A percentile compares a stretch with the other conserved stretches of the same genome.
Conservation (phyloP, 2,888 invertebrate genomes). For the Mycogona germanica region DNA sequence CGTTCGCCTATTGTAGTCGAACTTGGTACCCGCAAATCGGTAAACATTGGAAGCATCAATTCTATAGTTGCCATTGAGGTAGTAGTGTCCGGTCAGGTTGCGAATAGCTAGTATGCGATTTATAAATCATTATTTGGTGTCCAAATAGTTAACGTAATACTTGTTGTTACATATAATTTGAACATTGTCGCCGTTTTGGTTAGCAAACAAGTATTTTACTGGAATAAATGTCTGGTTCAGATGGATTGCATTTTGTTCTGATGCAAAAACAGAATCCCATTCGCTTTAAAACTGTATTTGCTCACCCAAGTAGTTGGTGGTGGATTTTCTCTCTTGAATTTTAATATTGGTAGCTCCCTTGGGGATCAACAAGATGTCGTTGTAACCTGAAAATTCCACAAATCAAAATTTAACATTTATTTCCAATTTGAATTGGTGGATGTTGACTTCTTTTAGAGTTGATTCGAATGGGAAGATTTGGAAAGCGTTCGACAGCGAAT, state of each 20-base stretch:
- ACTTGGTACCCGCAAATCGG: slow-evolving; percentile 67
- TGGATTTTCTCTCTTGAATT: slow-evolving; percentile 62
- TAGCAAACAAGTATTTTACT: too few relatives aligned
- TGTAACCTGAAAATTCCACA: slow-evolving; percentile 54
- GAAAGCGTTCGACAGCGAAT: slow-evolving; percentile 22
- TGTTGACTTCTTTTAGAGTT: background rate
- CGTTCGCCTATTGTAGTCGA: slow-evolving; percentile 75
- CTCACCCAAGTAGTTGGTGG: slow-evolving; percentile 88
- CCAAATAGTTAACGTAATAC: too few relatives aligned
- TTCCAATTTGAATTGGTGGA: background rate
- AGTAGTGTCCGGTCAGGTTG: slow-evolving; percentile 67
- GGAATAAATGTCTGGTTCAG: too few relatives aligned
- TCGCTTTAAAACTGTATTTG: too few relatives aligned
- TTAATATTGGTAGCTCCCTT: slow-evolving; percentile 82
- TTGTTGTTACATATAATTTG: too few relatives aligned
- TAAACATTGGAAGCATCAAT: slow-evolving; percentile 78
- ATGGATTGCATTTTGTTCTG: background rate
- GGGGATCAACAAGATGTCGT: slow-evolving; percentile 80
- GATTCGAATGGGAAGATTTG: slow-evolving; percentile 8
- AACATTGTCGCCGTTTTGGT: too few relatives aligned
- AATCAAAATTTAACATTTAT: background rate
- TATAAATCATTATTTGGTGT: too few relatives aligned
- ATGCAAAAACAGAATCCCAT: too few relatives aligned
- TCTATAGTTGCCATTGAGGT: slow-evolving; percentile 87
- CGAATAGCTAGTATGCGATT: slow-evolving; percentile 53